Percentiles rank a stretch among this genome's conserved stretches.
These are phyloP conservation scores for Pithys albifrons DNA, from an alignment of 2,113 vertebrate genomes.

Conservation along the genomic window DNA sequence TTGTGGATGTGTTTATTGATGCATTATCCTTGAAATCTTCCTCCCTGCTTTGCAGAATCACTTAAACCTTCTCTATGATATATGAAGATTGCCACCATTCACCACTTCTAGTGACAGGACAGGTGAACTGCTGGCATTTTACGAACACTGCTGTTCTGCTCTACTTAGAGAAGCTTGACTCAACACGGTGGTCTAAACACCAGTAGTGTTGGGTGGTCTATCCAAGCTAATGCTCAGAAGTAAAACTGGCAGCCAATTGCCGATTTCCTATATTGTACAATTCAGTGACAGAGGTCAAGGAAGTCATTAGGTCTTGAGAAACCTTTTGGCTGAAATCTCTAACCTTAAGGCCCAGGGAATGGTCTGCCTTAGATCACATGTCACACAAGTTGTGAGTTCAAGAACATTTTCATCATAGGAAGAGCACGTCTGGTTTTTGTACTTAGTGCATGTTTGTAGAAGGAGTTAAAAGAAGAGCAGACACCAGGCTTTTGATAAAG, in stretches of 20 bases:
- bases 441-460: neutral
- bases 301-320: neutral
- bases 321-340: neutral
- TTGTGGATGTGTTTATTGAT: neutral
- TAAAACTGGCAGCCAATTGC: neutral
- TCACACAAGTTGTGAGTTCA: neutral
- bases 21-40: neutral
- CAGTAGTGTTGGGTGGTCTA: fast-evolving
- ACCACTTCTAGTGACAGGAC: neutral
- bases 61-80: neutral
- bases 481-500: neutral
- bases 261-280: neutral
- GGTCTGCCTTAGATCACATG: neutral
- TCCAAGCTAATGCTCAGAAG: neutral
- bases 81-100: neutral
- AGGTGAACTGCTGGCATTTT: neutral
- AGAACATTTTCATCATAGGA: neutral
- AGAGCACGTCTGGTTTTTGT: neutral
- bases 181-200: neutral
- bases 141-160: neutral
- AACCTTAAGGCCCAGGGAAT: neutral
- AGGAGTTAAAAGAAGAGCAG: neutral
- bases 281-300: neutral
- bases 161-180: neutral
- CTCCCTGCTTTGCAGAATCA: neutral